Evolutionary conservation across 1,140 invertebrate genomes (phyloP), one percentile per base, ranked within the genome.

Genomic region (Drosophila murphyi): DNA sequence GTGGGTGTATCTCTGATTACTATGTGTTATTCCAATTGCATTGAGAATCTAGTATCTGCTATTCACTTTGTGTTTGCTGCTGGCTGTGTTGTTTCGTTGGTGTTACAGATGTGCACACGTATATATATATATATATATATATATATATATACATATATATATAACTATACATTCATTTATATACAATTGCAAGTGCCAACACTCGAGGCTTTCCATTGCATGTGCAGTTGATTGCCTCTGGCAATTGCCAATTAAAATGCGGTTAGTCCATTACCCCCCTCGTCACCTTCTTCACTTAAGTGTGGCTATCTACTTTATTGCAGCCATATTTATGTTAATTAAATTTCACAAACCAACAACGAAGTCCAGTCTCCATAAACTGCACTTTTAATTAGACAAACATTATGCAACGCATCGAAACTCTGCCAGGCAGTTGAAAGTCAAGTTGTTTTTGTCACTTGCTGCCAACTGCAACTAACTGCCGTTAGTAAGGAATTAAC

Each of bases 191-290:
- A 51, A 55, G 32, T 35, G 34, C 29, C 28, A 45, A 34, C 31
- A 39, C 39, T 56, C 48, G 39, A 31, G 59, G 52, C 20, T 50
- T 4, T 34, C 35, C 10, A 20, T n/a, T 47, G 50, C 48, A 10
- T 37, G 47, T 39, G 43, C 37, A 29, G 55, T 31, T 59, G 52
- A 60, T 75, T 75, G 72, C 60, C 63, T 59, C 59, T 71, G 72
- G 67, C 72, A 75, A 72, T 71, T 75, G 72, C 37, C 72, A 75
- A 75, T 75, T 75, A 71, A 75, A 75, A 45, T 63, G 67, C 67
- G 71, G 60, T 75, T 75, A 70, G 59, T 20, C 59, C 39, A 59
- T 20, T 20, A 20, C 20, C 20, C 43, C 50, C 43, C 12, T 47
- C 43, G 31, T 43, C 10, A 8, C 34, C 4, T 39, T 37, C 50